These are phyloP conservation scores for Parambassis ranga DNA, from an alignment of 2,797 vertebrate genomes.

Conservation along the genomic window DNA sequence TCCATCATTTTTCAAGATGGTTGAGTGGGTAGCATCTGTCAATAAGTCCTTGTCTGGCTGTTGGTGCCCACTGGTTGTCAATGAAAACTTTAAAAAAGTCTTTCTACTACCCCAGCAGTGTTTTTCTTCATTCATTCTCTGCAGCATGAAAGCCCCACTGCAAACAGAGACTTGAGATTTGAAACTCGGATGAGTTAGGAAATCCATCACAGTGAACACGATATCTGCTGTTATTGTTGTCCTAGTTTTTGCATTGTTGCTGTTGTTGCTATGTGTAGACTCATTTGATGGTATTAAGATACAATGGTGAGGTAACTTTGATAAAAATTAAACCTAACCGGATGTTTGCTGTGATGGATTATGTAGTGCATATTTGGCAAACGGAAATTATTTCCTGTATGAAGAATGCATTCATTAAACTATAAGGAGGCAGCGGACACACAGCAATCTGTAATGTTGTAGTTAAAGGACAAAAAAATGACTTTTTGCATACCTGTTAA, in stretches of 20 bases:
- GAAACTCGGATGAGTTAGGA: constrained; percentile 11
- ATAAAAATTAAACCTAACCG: background rate
- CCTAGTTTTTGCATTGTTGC: background rate
- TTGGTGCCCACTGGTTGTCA: constrained; percentile 4
- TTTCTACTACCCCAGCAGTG: background rate
- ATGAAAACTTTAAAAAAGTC: constrained; percentile 12
- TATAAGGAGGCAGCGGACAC: too few species aligned
- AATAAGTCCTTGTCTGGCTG: background rate
- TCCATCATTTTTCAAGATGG: constrained; percentile 10
- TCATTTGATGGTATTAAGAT: constrained; percentile 5
- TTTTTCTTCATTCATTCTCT: constrained; percentile 15
- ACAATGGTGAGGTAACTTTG: background rate
- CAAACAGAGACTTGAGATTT: constrained; percentile 4
- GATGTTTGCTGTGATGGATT: constrained; percentile 22
- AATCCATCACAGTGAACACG: constrained; percentile 16
- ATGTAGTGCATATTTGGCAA: background rate
- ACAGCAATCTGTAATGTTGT: background rate
- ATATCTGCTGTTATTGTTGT: constrained; percentile 9
- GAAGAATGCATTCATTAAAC: constrained; percentile 18
- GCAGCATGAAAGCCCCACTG: constrained; percentile 10
- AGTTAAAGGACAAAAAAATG: background rate
- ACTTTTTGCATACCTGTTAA: too few species aligned
- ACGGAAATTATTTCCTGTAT: constrained; percentile 9
- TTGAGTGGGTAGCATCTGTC: constrained; percentile 15
- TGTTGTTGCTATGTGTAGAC: background rate